Evolutionary conservation across 2,113 vertebrate species (phyloP), one percentile per base, ranked within the genome.

Genomic region (Gallinago paraguaiae): DNA sequence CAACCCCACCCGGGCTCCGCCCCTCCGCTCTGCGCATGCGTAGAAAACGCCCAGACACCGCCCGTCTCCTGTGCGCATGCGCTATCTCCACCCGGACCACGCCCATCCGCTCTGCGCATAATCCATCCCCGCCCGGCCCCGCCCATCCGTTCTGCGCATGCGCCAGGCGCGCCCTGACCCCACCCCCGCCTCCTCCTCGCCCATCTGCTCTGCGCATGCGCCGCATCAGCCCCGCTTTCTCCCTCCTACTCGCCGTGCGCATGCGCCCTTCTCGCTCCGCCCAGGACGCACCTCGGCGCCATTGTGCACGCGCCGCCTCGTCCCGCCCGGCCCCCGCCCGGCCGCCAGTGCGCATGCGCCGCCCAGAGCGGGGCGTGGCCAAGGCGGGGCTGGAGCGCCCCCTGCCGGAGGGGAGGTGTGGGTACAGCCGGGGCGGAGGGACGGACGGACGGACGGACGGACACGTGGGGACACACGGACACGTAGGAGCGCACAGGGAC

Each of bases 41-140:
- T 8, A 1, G 5, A 4, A 4, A 5, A 17, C 53, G 16, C 30
- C 51, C 4, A 13, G 41, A 11, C 41, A 41, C 6, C 15, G 10
- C 48, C 4, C 48, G 4, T 10, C 8, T 18, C 8, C 45, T 10
- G 14, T 48, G 16, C 43, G 16, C 43, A 16, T 16, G 43, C 43
- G 43, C 13, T 3, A 13, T 6, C 43, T 7, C 43, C 15, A 16
- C 43, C 43, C 43, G 15, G 43, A 16, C 43, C 43, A 16, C 43
- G 43, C 43, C 43, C 43, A 17, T 17, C 48, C 20, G 20, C 46
- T 48, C 20, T 50, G 53, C 71, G 71, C 54, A 45, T 28, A 53
- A 22, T 37, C 6, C 1, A 4, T 6, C 4, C 4, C 15, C 51
- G 6, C 56, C 57, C 33, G 1, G 9, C 35, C 43, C 8, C 1